A percentile compares a stretch with the other conserved stretches of the same genome.
Conservation (phyloP, 37 sponge, comb jelly and placozoan species). For the Chondrosia reniformis region DNA sequence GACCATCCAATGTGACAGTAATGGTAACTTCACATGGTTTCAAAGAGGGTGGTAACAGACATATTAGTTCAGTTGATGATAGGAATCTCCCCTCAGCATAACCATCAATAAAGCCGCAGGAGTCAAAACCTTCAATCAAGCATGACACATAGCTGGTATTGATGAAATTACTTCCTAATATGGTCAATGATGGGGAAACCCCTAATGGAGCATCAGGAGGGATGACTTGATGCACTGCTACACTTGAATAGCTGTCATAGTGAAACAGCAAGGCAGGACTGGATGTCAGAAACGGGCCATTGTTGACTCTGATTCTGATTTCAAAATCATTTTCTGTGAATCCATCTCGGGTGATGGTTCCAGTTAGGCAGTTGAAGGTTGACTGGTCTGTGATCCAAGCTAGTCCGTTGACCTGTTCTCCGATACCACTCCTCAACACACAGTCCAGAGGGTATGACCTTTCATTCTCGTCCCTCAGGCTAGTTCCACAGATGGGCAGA, state of each 20-base stretch:
- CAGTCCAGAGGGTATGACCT: background rate
- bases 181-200: slow-evolving; percentile 5
- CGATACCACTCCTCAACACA: background rate
- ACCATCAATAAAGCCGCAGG: background rate
- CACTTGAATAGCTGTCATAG: slow-evolving; percentile 35
- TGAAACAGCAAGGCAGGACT: slow-evolving; percentile 28
- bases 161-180: slow-evolving; percentile 47
- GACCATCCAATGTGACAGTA: slow-evolving; percentile 59
- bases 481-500: slow-evolving; percentile 46
- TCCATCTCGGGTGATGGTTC: background rate
- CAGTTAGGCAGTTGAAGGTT: slow-evolving; percentile 38
- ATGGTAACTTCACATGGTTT: slow-evolving; percentile 56
- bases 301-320: slow-evolving; percentile 35
- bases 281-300: slow-evolving; percentile 36
- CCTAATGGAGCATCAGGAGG: slow-evolving; percentile 20
- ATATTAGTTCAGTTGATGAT: slow-evolving; percentile 12
- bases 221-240: slow-evolving; percentile 1
- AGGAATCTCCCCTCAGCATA: slow-evolving; percentile 7
- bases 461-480: background rate
- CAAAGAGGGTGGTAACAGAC: slow-evolving; percentile 56
- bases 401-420: background rate
- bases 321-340: background rate
- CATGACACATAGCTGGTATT: slow-evolving; percentile 35
- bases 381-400: slow-evolving; percentile 41
- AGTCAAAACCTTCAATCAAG: slow-evolving; percentile 16